Percentiles rank a stretch among this genome's conserved stretches.
Evolutionary conservation across 2,888 invertebrate species (phyloP).

Genomic region (Lasioglossum malachurum): DNA sequence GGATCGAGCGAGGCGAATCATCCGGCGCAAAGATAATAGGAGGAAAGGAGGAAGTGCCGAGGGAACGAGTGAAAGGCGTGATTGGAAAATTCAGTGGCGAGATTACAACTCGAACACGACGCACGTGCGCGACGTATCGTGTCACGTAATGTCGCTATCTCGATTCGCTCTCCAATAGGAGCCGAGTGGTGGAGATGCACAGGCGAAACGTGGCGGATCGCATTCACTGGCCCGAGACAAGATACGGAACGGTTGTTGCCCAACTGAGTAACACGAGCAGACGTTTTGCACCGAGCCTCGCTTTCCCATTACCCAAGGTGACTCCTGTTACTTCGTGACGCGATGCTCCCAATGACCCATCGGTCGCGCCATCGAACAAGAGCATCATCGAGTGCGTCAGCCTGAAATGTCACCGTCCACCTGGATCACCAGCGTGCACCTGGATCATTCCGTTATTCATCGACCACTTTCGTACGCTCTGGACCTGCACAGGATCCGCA

Average conservation of each 20-base stretch:
- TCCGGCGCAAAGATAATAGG: slow-evolving; percentile 34
- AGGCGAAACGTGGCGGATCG: slow-evolving; percentile 28
- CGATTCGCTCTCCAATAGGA: slow-evolving; percentile 41
- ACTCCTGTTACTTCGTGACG: not conserved
- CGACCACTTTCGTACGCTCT: too few relatives aligned
- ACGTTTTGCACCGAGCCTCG: not conserved
- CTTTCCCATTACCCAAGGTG: not conserved
- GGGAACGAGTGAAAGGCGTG: slow-evolving; percentile 64
- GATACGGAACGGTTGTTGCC: slow-evolving; percentile 15
- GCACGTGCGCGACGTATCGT: slow-evolving; percentile 53
- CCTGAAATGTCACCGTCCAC: not conserved
- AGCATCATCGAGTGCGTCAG: not conserved
- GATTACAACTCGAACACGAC: slow-evolving; percentile 51
- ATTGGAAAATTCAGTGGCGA: slow-evolving; percentile 65
- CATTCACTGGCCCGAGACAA: slow-evolving; percentile 1
- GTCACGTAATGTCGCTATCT: slow-evolving; percentile 58
- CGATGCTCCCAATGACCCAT: not conserved
- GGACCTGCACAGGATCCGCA: too few relatives aligned
- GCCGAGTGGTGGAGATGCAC: slow-evolving; percentile 8
- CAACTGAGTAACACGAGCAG: not conserved
- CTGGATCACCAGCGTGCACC: too few relatives aligned
- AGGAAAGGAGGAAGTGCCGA: slow-evolving; percentile 63
- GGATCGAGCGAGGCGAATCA: slow-evolving; percentile 14
- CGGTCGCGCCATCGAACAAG: not conserved
- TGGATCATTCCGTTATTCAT: not conserved